Conservation (phyloP, 2,797 vertebrate genomes). For the Salmo trutta region DNA sequence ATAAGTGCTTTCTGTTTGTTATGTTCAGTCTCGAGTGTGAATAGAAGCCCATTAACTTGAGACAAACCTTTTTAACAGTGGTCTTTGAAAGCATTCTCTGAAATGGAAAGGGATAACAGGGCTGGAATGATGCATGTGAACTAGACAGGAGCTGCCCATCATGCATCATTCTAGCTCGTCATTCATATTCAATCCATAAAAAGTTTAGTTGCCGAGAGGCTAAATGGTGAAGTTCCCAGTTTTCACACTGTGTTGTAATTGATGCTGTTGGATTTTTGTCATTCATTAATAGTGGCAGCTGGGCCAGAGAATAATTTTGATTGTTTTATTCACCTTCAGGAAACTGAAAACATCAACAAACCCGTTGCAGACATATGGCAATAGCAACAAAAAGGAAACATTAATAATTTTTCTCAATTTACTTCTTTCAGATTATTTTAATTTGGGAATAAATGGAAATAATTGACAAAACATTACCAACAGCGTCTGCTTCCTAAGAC, state of each 20-base stretch:
- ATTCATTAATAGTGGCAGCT: neutral
- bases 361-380: neutral
- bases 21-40: slow-evolving; percentile 77
- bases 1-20: slow-evolving; percentile 82
- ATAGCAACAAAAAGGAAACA: neutral
- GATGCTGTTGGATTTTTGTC: neutral
- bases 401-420: neutral
- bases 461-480: neutral
- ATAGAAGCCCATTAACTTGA: slow-evolving; percentile 75
- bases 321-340: slow-evolving; percentile 1
- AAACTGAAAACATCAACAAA: neutral
- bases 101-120: slow-evolving; percentile 39
- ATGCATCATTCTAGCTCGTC: neutral
- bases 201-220: neutral
- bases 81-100: slow-evolving; percentile 76
- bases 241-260: neutral
- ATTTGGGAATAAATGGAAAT: neutral
- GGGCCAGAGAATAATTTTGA: neutral
- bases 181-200: neutral
- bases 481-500: too few species aligned
- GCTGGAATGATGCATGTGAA: neutral
- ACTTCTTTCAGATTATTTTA: neutral
- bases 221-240: neutral
- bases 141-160: neutral
- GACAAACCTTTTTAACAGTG: slow-evolving; percentile 77